Conservation (phyloP, 1,140 invertebrate species). For the Steinernema feltiae region DNA sequence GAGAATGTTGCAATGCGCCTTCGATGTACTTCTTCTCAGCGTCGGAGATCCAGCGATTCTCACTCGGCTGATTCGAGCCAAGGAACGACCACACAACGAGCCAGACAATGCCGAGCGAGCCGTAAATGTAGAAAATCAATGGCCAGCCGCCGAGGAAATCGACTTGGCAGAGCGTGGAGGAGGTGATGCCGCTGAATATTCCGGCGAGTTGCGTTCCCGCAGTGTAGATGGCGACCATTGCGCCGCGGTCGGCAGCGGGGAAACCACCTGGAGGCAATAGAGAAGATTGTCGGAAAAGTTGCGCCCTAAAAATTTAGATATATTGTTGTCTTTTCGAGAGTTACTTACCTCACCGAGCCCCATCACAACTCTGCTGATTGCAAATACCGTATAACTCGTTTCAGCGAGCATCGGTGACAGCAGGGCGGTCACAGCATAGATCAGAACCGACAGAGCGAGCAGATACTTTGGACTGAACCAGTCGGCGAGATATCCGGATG, state of each 20-base stretch:
- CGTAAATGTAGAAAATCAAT: constrained; percentile 25
- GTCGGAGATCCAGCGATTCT: constrained; percentile 24
- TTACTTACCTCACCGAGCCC: constrained; percentile 18
- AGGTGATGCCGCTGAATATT: background rate
- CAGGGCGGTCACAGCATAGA: constrained; percentile 19
- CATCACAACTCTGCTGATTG: constrained; percentile 26
- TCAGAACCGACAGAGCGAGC: constrained; percentile 16
- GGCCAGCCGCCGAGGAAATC: constrained; percentile 17
- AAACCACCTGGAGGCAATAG: constrained; percentile 27
- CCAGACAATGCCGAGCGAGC: constrained; percentile 6
- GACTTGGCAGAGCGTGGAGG: constrained; percentile 1
- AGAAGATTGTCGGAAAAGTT: constrained; percentile 13
- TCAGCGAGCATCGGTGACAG: constrained; percentile 14
- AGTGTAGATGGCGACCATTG: constrained; percentile 24
- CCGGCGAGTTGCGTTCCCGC: constrained; percentile 23
- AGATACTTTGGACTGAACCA: constrained; percentile 26
- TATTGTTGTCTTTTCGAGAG: too few species aligned
- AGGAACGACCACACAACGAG: constrained; percentile 13
- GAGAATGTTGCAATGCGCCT: background rate
- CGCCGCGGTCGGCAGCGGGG: constrained; percentile 17
- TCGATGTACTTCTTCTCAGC: constrained; percentile 23
- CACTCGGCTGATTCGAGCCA: constrained; percentile 15
- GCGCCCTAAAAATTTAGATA: too few species aligned
- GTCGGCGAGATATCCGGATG: constrained; percentile 33
- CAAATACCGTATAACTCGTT: too few species aligned